Evolutionary conservation across 2,113 vertebrate species (phyloP), one percentile per base, ranked within the genome.

Genomic region (Castor canadensis): DNA sequence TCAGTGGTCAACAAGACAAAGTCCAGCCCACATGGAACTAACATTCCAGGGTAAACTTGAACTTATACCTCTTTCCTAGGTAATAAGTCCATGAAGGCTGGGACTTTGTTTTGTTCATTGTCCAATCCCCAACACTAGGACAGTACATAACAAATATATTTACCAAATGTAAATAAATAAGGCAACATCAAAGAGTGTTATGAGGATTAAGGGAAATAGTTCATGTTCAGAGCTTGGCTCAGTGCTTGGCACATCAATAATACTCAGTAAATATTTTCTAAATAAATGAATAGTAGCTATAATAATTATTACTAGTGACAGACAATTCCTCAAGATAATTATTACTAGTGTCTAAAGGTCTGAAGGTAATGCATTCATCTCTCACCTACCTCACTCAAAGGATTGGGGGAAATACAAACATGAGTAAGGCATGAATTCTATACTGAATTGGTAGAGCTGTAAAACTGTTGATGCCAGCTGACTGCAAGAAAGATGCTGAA

Each of bases 151-250:
- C 88, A 94, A 88, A 81, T 35, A 94, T 15, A 32, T 28, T 58
- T 64, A 81, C 47, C 49, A 83, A 86, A 93, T 58, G 85, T 5
- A 73, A 77, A 96, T 89, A 93, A 67, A 87, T 83, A 71, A 86
- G 73, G 73, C 60, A 82, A 86, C 58, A 80, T 91, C n/a, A 82
- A 77, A 86, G 17, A 76, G 56, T 64, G 15, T 54, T n/a, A 0
- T 43, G 64, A 89, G 52, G 43, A 91, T 73, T 66, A 81, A 81
- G 67, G n/a, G 15, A 93, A 82, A 86, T 8, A 82, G 56, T 43
- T n/a, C 22, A 62, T 4, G 4, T 72, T 85, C n/a, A 81, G 47
- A 82, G 56, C 26, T 45, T 66, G 58, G 64, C 7, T 26, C 6
- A 26, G 40, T 12, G 5, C 45, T 66, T 83, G 45, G 49, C 9